Base-by-base conservation (phyloP, 2,797 vertebrate species). In the Propithecus deckenii region DNA sequence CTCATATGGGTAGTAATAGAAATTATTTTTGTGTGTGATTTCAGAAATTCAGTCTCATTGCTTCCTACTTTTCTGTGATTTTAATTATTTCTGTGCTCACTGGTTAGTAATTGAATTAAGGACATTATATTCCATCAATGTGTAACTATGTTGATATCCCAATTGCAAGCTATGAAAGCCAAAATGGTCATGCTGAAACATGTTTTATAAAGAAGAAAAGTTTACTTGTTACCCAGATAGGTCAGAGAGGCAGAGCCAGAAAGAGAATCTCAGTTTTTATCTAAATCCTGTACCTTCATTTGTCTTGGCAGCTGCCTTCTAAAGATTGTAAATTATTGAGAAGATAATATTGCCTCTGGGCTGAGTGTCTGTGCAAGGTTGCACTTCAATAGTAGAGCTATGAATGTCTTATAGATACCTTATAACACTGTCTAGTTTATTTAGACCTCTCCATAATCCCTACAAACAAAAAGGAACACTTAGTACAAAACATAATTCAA, bases 211-310 rank as follows among this genome's bases (percentile, higher is more conserved):
- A 88, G 30, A 80, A 74, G 20, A 61, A 59, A 10, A 22, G 17
- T 75, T 76, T 96, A 87, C 41, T 71, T 59, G 25, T 89, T 63
- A 81, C 63, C 15, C 59, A 84, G 41, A 35, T 84, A 52, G 38
- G 52, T 94, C 75, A 95, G 91, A 11, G 55, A 93, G 63, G 41
- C 69, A 90, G 38, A 94, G 23, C 52, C 86, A 48, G 65, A 89
- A 86, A 86, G 59, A 67, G 48, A 97, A 92, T 23, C 72, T 91
- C 61, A 15, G 25, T 59, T 91, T 80, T 93, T 89, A 48, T n/a
- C 17, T 74, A 88, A 52, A 83, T 72, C 12, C n/a, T 86, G 41
- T 94, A 38, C 41, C 63, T 95, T 89, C 81, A 80, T 81, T 94
- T 90, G 11, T 94, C 20, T 86, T 85, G 61, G 72, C 50, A 91